Conservation (phyloP, 1,140 invertebrate species). For the Gryon sp. region DNA sequence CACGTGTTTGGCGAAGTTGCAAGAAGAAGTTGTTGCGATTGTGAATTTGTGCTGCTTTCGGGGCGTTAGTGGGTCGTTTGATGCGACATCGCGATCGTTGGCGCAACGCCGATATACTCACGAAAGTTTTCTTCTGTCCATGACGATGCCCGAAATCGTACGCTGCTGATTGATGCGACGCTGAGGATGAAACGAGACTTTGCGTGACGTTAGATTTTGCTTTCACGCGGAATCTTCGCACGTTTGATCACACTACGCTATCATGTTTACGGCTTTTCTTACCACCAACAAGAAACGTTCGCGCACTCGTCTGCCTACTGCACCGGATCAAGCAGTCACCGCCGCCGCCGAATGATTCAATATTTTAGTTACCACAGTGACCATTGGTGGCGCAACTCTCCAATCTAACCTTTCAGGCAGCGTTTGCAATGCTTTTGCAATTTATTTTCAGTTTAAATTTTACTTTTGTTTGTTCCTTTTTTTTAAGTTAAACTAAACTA, state of each 20-base stretch:
- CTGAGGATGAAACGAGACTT: not conserved
- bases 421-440: not conserved
- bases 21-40: not conserved
- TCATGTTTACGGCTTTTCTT: conserved; percentile 46
- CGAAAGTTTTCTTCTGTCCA: conserved; percentile 81
- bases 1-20: not conserved
- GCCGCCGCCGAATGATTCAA: conserved; percentile 65
- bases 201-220: not conserved
- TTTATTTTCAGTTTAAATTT: too few relatives aligned
- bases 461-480: not conserved
- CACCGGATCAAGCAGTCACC: conserved; percentile 38
- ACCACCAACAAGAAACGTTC: conserved; percentile 34
- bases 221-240: not conserved
- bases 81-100: not conserved
- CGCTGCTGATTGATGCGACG: not conserved
- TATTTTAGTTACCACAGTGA: conserved; percentile 68
- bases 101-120: conserved; percentile 72
- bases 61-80: not conserved
- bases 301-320: conserved; percentile 24
- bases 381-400: conserved; percentile 41
- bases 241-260: conserved; percentile 26
- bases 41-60: not conserved
- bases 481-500: too few relatives aligned
- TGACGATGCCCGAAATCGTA: conserved; percentile 40
- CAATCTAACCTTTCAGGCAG: not conserved